Conservation (phyloP, 2,797 vertebrate species). For the Tenualosa ilisha region DNA sequence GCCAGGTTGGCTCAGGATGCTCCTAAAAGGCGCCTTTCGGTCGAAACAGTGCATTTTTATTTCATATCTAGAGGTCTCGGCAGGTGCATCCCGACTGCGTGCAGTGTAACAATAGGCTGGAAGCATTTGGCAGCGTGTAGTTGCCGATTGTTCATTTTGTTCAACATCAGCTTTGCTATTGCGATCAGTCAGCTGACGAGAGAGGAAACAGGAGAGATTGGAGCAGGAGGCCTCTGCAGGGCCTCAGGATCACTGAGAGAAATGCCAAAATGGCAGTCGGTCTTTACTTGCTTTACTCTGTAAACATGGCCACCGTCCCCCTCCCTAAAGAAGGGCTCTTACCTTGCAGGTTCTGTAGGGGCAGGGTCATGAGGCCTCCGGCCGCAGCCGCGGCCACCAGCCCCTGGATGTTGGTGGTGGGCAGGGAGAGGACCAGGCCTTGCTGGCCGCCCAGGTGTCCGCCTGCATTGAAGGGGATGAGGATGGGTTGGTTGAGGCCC, state of each 20-base stretch:
- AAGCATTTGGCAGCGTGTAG: not conserved
- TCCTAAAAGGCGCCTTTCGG: not conserved
- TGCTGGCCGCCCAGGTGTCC: constrained; percentile 95
- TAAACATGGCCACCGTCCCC: not conserved
- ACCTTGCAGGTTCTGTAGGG: constrained; percentile 99
- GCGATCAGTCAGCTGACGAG: not conserved
- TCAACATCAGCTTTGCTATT: not conserved
- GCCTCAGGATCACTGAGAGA: not conserved
- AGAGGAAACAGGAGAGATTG: not conserved
- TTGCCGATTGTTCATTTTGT: not conserved
- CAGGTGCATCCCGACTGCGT: constrained; percentile 28
- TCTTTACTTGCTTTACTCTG: not conserved
- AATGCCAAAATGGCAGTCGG: not conserved
- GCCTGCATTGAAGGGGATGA: constrained; percentile 97
- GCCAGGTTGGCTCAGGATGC: constrained; percentile 46
- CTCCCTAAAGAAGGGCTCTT: constrained; percentile 58
- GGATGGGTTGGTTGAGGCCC: constrained; percentile 95
- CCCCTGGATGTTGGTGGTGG: constrained; percentile 95
- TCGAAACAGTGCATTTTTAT: constrained; percentile 27
- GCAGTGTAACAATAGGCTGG: not conserved
- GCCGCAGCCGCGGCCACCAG: constrained; percentile 98
- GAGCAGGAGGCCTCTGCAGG: not conserved
- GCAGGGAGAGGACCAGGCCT: constrained; percentile 96
- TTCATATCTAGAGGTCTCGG: not conserved
- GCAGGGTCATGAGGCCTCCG: constrained; percentile 97